A percentile compares a stretch with the other conserved stretches of the same genome.
Evolutionary conservation across 2,888 invertebrate genomes (phyloP).

Genomic region (Hypsopygia costalis): DNA sequence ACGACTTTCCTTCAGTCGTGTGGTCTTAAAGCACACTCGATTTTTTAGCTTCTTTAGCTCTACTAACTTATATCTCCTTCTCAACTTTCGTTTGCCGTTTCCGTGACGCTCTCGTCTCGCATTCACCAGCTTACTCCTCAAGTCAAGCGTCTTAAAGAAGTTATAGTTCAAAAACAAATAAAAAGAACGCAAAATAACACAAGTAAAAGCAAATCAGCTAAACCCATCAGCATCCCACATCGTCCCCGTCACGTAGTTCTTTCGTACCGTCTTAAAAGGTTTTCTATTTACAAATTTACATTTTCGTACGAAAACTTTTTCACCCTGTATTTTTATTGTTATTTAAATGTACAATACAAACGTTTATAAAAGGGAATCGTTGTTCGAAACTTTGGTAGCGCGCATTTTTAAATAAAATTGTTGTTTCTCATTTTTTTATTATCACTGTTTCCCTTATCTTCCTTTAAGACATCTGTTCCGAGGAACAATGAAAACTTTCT

Average conservation of each 20-base stretch:
- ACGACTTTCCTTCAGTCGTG: too few relatives aligned
- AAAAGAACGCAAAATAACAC: background rate
- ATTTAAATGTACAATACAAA: constrained; percentile 37
- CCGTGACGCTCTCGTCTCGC: too few relatives aligned
- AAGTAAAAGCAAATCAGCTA: background rate
- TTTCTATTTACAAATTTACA: constrained; percentile 5
- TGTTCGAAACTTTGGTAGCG: constrained; percentile 28
- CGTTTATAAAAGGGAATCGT: constrained; percentile 33
- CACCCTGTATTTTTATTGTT: constrained; percentile 28
- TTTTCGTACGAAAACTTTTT: background rate
- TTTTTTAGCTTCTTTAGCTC: too few relatives aligned
- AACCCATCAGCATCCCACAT: background rate
- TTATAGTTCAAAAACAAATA: too few relatives aligned
- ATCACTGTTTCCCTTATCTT: constrained; percentile 14
- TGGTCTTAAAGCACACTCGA: too few relatives aligned
- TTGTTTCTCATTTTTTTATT: constrained; percentile 22
- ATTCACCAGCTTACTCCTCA: too few relatives aligned
- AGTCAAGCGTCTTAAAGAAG: too few relatives aligned
- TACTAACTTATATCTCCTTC: too few relatives aligned
- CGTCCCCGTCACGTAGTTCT: background rate
- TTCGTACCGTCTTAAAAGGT: background rate
- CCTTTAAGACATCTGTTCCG: constrained; percentile 9
- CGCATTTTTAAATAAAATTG: constrained; percentile 24
- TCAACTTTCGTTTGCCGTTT: too few relatives aligned
- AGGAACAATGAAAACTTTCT: constrained; percentile 8